Evolutionary conservation across 64 coral and sea anemone genomes (phyloP), one percentile per base, ranked within the genome.

Genomic region (Pocillopora damicornis): DNA sequence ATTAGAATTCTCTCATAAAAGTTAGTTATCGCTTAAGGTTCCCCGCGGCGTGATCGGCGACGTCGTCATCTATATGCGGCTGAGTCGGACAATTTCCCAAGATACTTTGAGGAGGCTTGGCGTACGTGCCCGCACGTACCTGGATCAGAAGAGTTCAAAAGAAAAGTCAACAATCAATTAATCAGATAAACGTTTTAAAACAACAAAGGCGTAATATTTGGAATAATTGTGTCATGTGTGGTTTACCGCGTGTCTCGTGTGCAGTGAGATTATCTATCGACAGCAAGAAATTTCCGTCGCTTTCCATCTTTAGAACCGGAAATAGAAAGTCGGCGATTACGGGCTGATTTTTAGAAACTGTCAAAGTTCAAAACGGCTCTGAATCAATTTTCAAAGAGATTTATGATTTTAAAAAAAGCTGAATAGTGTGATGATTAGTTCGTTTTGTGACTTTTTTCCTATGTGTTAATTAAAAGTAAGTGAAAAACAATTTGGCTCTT

Each of bases 151-250:
- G 66, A 22, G 20, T n/a, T n/a, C 8, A 71, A 71, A 71, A 8
- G n/a, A 71, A n/a, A 20, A 71, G 16, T 77, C 75, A 57, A 77
- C 75, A 77, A 14, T 77, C 14, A 79, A 61, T 60, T 79, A 79
- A 60, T 58, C 22, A 30, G 77, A 79, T 58, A 79, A 79, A 79
- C 77, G 77, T 79, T 79, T 79, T 60, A 59, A 61, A 3, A 61
- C 4, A 37, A 36, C 36, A 10, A 57, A 60, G 57, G 15, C 20
- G 1, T 60, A 60, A 60, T 60, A 30, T 57, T 60, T 79, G 26
- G 18, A 15, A 13, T 79, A 51, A 51, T 59, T 57, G 22, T 60
- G 56, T 56, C 57, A 15, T 18, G 13, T 60, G 56, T 13, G 10
- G 56, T 5, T 60, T 79, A 58, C 51, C 58, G 56, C 18, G n/a